Base-by-base conservation (phyloP, 2,888 invertebrate genomes). In the Maniola hyperantus region DNA sequence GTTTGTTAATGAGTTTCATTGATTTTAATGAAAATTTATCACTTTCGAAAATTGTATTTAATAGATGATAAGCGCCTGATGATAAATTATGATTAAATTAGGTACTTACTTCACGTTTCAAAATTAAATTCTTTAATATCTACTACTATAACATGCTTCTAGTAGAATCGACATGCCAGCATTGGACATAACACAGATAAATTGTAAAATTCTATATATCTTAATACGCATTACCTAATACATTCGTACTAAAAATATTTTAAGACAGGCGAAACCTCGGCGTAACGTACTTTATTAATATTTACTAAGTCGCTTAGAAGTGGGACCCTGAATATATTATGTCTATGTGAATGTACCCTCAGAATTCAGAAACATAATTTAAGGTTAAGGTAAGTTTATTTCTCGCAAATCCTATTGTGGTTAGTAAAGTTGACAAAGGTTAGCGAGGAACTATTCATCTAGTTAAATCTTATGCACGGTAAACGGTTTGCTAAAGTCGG, bases 401-500 rank as follows among this genome's bases (percentile, higher is more conserved):
- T 10, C 15, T 48, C 15, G 46, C 34, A 34, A 46, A 59, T 33
- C 48, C 46, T 59, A 62, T 53, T 53, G 51, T 53, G 42, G 39
- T 5, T 42, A 11, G 42, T 33, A 39, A 26, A 62, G 62, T 62
- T 53, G 62, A 53, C 53, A 67, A 42, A 70, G 78, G 80, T 82
- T 78, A 79, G 72, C 74, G 71, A 72, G 74, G 76, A 73, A 75
- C 74, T 74, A 72, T 72, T 82, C 83, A 85, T 86, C 83, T 78
- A 72, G 74, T 77, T 82, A 80, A 26, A 83, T 84, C 80, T 81
- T 78, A 83, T 87, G 84, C 84, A 85, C 80, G 77, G 79, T 87
- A 84, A 84, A 85, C 80, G 77, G 79, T 71, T 76, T 75, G 74
- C 76, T 74, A 20, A 57, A 48, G 57, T 65, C 60, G 54, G 57